Evolutionary conservation across 1,140 invertebrate species (phyloP).

Genomic region (Melitaea cinxia): DNA sequence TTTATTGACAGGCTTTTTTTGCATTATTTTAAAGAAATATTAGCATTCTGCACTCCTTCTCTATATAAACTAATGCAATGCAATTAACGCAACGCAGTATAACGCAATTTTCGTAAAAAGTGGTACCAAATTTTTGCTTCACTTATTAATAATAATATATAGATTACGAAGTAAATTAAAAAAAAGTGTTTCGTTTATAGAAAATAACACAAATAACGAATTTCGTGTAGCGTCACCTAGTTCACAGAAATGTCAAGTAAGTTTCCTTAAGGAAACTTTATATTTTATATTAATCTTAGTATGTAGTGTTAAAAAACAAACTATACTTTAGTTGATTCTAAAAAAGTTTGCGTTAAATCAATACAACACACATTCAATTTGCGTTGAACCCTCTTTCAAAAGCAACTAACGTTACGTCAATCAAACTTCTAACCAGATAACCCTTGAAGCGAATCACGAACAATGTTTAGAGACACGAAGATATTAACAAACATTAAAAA

Average conservation of each 20-base stretch:
- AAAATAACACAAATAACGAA: conserved; percentile 5
- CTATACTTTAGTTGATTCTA: neutral
- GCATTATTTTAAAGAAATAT: too few relatives aligned
- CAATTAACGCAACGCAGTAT: too few relatives aligned
- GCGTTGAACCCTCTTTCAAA: neutral
- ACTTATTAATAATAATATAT: too few relatives aligned
- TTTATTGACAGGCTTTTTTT: too few relatives aligned
- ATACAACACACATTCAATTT: neutral
- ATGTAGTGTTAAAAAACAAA: neutral
- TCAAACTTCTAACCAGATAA: conserved; percentile 10
- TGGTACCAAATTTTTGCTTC: too few relatives aligned
- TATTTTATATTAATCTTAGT: neutral
- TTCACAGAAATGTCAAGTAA: conserved; percentile 25
- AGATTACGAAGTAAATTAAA: too few relatives aligned
- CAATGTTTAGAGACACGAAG: conserved; percentile 2
- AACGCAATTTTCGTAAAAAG: too few relatives aligned
- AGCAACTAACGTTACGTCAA: conserved; percentile 5
- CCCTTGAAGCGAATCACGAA: conserved; percentile 8
- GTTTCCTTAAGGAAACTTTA: conserved; percentile 10
- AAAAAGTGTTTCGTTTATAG: too few relatives aligned
- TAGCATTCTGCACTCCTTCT: too few relatives aligned
- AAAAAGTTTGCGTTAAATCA: too few relatives aligned
- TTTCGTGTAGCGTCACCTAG: conserved; percentile 11
- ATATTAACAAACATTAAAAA: neutral
- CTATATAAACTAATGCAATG: too few relatives aligned